Base-by-base conservation (phyloP, 2,797 vertebrate genomes). In the Leuciscus waleckii region DNA sequence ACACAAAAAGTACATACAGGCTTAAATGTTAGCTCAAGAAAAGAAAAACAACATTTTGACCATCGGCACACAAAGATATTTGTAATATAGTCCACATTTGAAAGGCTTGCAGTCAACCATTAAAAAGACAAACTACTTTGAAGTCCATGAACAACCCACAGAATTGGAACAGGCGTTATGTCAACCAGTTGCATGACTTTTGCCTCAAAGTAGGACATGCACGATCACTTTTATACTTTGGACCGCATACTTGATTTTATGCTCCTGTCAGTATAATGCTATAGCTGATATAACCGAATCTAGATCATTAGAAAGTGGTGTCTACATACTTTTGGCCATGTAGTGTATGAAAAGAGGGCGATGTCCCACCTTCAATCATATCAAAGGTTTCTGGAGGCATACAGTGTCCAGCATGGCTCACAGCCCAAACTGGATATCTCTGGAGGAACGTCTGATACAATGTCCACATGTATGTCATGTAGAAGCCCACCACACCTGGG, bases 351-450 rank as follows among this genome's bases (percentile, higher is more conserved):
- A 51, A 3, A 69, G 19, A 86, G 7, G 61, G 23, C 21, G 75
- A 74, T 79, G 46, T 81, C 81, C 46, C 93, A 98, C 97, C 96
- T 94, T 97, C 95, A n/a, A 95, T 90, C 95, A 97, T 95, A 91
- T 96, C 96, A 96, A 98, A 96, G 76, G 92, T 93, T 89, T 92
- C 93, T 0, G 97, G 97, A 61, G 95, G 93, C 2, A 90, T 90
- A 85, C 95, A 97, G 91, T 98, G 98, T 11, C 98, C 98, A 0
- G 97, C 98, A 9, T 99, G 97, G 91, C 97, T 96, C 41, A 99
- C 94, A 4, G 95, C 93, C 98, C 98, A 99, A 35, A 99, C 95
- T 0, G 98, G 97, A 93, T 97, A 95, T 49, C 85, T 91, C 86
- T 87, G 89, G 39, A 94, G 94, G 85, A 96, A 94, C 76, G 87